These are phyloP conservation scores for Phalacrocorax aristotelis DNA, from an alignment of 2,113 vertebrate species.

Conservation along the genomic window DNA sequence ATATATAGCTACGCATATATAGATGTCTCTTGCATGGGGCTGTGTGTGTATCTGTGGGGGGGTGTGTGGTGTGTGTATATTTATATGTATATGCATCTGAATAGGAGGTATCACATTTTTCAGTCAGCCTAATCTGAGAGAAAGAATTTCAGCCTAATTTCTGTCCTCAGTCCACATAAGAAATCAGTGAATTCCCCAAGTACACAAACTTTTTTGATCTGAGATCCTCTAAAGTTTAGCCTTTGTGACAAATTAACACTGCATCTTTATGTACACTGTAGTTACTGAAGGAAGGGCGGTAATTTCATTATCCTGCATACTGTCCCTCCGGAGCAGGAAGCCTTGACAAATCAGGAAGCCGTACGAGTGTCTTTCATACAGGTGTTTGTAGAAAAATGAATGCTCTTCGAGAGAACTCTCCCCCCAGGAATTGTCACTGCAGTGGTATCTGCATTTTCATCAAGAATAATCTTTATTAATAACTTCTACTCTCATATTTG, in stretches of 20 bases:
- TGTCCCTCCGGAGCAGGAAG: not conserved
- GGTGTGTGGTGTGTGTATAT: not conserved
- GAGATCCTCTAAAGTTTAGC: not conserved
- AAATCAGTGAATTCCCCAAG: not conserved
- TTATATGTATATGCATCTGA: not conserved
- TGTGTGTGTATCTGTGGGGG: not conserved
- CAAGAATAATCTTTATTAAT: constrained; percentile 31
- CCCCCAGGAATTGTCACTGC: not conserved
- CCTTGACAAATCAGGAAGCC: not conserved
- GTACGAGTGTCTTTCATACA: not conserved
- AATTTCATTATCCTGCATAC: not conserved
- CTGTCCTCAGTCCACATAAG: not conserved
- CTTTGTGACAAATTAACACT: not conserved
- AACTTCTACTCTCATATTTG: constrained; percentile 16
- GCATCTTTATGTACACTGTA: not conserved
- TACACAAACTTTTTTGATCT: not conserved
- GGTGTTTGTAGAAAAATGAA: constrained; percentile 7
- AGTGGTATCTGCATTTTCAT: constrained; percentile 9
- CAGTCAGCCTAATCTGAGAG: not conserved
- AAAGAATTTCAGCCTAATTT: not conserved
- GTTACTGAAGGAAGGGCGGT: not conserved
- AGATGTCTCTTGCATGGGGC: not conserved
- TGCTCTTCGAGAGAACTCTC: not conserved
- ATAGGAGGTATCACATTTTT: not conserved
- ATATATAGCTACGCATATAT: not conserved